Percentiles rank a stretch among this genome's conserved stretches.
Evolutionary conservation across 2,113 vertebrate genomes (phyloP).

Genomic region (Pontoporia blainvillei): DNA sequence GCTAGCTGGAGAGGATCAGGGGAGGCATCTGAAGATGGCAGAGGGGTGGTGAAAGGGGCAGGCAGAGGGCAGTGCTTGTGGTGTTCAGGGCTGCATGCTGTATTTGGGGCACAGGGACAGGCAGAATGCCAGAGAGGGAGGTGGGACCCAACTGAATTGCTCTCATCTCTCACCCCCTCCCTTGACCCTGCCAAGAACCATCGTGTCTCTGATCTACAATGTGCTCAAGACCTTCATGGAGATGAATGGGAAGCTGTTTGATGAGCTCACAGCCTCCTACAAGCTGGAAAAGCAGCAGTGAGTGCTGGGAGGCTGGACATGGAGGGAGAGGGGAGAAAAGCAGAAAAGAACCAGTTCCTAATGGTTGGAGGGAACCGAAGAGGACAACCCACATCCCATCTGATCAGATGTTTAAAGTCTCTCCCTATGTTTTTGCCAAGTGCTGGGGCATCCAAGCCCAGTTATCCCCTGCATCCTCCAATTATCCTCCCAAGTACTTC

Average conservation of each 20-base stretch:
- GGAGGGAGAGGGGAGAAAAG: not conserved
- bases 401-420: not conserved
- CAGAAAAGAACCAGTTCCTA: not conserved
- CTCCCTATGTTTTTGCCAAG: not conserved
- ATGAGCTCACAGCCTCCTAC: constrained; percentile 94
- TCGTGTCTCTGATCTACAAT: constrained; percentile 95
- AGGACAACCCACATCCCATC: not conserved
- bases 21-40: not conserved
- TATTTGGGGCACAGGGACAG: not conserved
- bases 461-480: not conserved
- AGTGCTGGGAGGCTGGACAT: constrained; percentile 59
- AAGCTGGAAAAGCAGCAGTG: constrained; percentile 96
- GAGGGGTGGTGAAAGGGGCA: not conserved
- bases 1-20: not conserved
- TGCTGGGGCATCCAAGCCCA: not conserved
- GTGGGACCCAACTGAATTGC: not conserved
- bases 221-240: constrained; percentile 97
- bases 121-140: not conserved
- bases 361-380: not conserved
- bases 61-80: not conserved
- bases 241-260: constrained; percentile 94
- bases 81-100: not conserved
- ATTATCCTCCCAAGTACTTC: not conserved
- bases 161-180: not conserved
- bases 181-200: constrained; percentile 82